Evolutionary conservation across 2,113 vertebrate species (phyloP).

Genomic region (Perca schrenkii): DNA sequence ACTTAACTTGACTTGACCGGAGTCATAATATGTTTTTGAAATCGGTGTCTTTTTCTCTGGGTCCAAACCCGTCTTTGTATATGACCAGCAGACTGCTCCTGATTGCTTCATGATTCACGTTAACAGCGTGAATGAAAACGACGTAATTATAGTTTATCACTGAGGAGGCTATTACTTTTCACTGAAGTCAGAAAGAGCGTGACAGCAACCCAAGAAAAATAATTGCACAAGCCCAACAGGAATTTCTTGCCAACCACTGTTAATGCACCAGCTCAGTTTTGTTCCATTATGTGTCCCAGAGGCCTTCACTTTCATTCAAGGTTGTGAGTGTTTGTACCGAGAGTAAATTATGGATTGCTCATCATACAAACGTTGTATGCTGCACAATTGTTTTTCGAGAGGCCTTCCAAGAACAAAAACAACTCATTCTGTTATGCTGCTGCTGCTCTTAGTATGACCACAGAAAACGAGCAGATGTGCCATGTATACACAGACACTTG

Average conservation of each 20-base stretch:
- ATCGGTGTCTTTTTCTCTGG: background rate
- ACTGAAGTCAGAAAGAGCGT: constrained; percentile 11
- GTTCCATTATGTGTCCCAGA: constrained; percentile 29
- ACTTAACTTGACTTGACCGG: background rate
- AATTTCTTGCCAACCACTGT: constrained; percentile 15
- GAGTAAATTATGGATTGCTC: constrained; percentile 56
- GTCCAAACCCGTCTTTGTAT: constrained; percentile 18
- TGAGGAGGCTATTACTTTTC: constrained; percentile 29
- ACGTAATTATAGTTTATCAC: constrained; percentile 51
- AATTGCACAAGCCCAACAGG: constrained; percentile 11
- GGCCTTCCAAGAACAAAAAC: constrained; percentile 32
- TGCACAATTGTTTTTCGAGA: constrained; percentile 45
- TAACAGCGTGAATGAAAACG: constrained; percentile 34
- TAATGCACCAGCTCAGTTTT: constrained; percentile 18
- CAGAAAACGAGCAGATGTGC: constrained; percentile 19
- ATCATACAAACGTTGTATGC: constrained; percentile 47
- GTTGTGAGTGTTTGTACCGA: constrained; percentile 42
- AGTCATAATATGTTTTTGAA: background rate
- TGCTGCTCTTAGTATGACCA: constrained; percentile 19
- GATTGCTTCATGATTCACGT: constrained; percentile 47
- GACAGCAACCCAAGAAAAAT: constrained; percentile 28
- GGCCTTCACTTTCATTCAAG: constrained; percentile 51
- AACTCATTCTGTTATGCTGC: constrained; percentile 22
- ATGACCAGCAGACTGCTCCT: background rate
- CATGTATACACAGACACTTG: constrained; percentile 6